Evolutionary conservation across 1,140 invertebrate species (phyloP), one percentile per base, ranked within the genome.

Genomic region (Delia radicum): DNA sequence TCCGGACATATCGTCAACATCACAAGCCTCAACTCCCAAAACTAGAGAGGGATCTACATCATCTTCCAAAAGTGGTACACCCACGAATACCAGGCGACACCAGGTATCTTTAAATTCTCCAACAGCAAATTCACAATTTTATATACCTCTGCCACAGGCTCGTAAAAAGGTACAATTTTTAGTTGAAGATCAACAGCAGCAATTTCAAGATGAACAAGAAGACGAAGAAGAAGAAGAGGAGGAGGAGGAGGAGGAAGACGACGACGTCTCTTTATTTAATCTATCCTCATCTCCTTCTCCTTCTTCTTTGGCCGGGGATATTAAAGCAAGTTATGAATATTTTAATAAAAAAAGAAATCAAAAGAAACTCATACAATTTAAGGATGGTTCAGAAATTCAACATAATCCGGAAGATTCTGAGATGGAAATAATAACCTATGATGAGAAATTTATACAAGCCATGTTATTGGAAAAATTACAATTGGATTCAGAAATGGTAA

Each of bases 101-200:
- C 37, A 65, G 73, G 37, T 2, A 27, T 61, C 65, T 26, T 15
- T 13, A 10, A 15, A 24, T 31, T 37, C 73, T 74, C 78, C 81
- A 12, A 80, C 82, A 81, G 88, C 88, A 81, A 88, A 88, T 78
- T 90, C 91, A 77, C 89, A 90, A 79, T 92, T 92, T 88, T 92
- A 92, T 82, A 85, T 92, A 77, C 91, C 91, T 8, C 88, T 90
- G 78, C 90, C 90, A 46, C 85, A 85, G 75, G 63, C 85, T 21
- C 81, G 89, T 80, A 90, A 90, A 86, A 88, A 89, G 80, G 89
- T 90, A 73, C 89, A 90, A 82, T 90, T 90, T 87, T 85, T 89
- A 77, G 89, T 90, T 72, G 89, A 90, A 86, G 90, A 87, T 78
- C 3, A n/a, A 3, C 62, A 67, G 8, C n/a, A n/a, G n/a, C n/a